Evolutionary conservation across 2,888 invertebrate genomes (phyloP), one percentile per base, ranked within the genome.

Genomic region (Bellardia pandia): DNA sequence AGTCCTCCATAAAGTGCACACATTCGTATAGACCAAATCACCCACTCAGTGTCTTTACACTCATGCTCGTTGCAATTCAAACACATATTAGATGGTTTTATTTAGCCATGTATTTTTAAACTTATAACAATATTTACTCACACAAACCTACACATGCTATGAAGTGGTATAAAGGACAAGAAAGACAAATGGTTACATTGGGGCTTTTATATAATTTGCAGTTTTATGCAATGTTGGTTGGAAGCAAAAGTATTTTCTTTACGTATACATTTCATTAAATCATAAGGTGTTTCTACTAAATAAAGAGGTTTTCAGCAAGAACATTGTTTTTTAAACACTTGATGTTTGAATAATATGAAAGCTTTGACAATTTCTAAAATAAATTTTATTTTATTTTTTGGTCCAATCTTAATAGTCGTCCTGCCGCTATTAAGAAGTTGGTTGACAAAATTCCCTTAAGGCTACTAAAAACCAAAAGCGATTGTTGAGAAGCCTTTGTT

Each of bases 91-190:
- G 53, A 68, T 79, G 45, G 37, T 75, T 86, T 75, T 83, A 78
- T 68, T 71, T 86, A 71, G 48, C 56, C 64, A 83, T 75, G 40
- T 79, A 71, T 83, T 83, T 69, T 83, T 76, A 66, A 83, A 75
- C 60, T 75, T 75, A 11, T 62, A 76, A 79, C 40, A 86, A 81
- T 71, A 77, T 85, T 85, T 85, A 79, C 68, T 4, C 16, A 68
- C 78, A 74, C 78, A 78, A 69, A n/a, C 60, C 60, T 23, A 40
- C 8, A 64, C 11, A 37, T 45, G 13, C 45, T 53, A 69, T 71
- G 23, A 77, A 76, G 42, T 71, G 30, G 13, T 66, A 75, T 75
- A 72, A 72, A 71, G 45, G 16, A 66, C 60, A 80, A 74, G 23
- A 80, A 75, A 75, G 56, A 75, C 68, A 85, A 60, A 74, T 79